These are phyloP conservation scores for Phenacoccus solenopsis DNA, from an alignment of 1,140 invertebrate species.

Conservation along the genomic window DNA sequence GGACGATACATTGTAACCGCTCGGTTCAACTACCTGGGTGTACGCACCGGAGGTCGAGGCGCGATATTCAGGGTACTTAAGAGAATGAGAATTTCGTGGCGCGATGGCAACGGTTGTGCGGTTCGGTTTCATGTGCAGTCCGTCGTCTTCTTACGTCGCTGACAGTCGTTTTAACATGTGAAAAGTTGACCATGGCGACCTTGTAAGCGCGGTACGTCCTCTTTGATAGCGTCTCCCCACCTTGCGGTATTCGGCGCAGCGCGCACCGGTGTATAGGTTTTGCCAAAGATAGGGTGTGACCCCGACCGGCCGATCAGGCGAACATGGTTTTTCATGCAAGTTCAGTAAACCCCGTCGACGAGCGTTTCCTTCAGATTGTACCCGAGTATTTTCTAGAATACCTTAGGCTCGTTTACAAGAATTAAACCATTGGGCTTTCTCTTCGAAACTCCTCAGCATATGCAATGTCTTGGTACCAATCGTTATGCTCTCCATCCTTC, in stretches of 20 bases:
- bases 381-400: too few species aligned
- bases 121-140: neutral
- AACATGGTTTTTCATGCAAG: too few species aligned
- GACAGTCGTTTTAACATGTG: neutral
- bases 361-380: too few species aligned
- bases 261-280: neutral
- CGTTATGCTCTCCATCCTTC: too few species aligned
- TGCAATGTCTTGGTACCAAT: too few species aligned
- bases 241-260: neutral
- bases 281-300: neutral
- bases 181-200: constrained; percentile 1
- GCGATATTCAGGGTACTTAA: too few species aligned
- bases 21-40: neutral
- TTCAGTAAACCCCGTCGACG: too few species aligned
- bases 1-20: neutral
- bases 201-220: neutral
- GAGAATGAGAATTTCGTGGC: neutral
- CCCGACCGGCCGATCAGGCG: too few species aligned
- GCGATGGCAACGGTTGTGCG: neutral
- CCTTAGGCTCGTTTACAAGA: too few species aligned
- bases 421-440: too few species aligned
- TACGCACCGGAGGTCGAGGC: neutral
- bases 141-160: neutral
- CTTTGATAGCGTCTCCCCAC: neutral
- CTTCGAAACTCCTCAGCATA: too few species aligned